These are phyloP conservation scores for Tachyglossus aculeatus DNA, from an alignment of 2,797 vertebrate genomes.

Conservation along the genomic window DNA sequence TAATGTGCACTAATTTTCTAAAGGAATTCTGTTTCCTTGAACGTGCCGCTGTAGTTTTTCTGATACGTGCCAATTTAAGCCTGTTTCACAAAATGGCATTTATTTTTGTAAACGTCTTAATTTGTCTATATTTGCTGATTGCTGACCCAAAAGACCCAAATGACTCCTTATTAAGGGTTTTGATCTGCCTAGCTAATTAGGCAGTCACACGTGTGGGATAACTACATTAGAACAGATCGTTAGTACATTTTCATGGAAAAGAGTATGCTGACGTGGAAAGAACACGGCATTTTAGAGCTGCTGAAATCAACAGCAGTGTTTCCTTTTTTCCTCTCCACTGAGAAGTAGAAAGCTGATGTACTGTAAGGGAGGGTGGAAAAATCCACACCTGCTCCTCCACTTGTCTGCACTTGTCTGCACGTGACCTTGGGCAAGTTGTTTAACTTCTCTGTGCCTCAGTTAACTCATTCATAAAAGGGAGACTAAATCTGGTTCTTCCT, in stretches of 20 bases:
- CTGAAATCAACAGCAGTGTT: too few species aligned
- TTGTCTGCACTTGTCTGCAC: too few species aligned
- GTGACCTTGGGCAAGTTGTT: too few species aligned
- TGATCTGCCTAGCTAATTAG: slow-evolving; percentile 36
- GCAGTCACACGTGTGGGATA: slow-evolving; percentile 2
- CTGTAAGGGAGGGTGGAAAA: too few species aligned
- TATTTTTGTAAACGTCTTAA: slow-evolving; percentile 15
- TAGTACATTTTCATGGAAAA: not conserved
- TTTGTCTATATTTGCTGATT: not conserved
- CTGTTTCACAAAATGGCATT: not conserved
- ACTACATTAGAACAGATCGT: slow-evolving; percentile 2
- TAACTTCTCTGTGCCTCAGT: too few species aligned
- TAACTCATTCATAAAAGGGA: too few species aligned
- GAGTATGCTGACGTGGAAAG: not conserved
- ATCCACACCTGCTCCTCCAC: too few species aligned
- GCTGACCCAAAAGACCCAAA: not conserved
- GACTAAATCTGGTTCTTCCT: too few species aligned
- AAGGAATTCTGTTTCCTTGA: not conserved
- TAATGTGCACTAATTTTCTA: not conserved
- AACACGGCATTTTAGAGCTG: too few species aligned
- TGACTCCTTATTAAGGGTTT: slow-evolving; percentile 30
- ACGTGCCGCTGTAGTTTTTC: too few species aligned
- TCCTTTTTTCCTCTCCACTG: too few species aligned
- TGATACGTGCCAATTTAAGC: not conserved
- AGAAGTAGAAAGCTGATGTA: too few species aligned